Base-by-base conservation (phyloP, 2,888 invertebrate species). In the Xanthia togata region DNA sequence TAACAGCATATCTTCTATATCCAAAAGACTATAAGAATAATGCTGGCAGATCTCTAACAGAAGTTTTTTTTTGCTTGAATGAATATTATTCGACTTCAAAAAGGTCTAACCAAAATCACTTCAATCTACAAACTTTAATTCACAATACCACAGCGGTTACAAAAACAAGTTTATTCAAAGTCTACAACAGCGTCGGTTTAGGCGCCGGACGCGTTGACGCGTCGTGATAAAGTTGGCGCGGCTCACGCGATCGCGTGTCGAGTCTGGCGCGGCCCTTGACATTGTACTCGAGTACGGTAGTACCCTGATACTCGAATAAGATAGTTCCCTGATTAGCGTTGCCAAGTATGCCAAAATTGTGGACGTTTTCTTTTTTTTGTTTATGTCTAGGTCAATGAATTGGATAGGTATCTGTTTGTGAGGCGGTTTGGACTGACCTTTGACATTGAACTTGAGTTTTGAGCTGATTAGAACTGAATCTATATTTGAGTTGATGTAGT, bases 171-270 rank as follows among this genome's bases (percentile, higher is more conserved):
- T 77, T 78, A 82, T 87, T 79, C 70, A 44, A 82, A 83, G 62
- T 88, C 76, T 55, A 76, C 64, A 77, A 67, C 62, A 80, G 62
- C 63, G 80, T 75, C 57, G 64, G 60, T 65, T 75, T 50, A 76
- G 86, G 78, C 78, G 81, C 77, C 82, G 62, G 50, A 47, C 64
- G 60, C 65, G 63, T 65, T 64, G 79, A 70, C 71, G 81, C 64
- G 71, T 55, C 68, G 71, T 76, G 82, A 86, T 87, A 83, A 86
- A 85, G 71, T 87, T 84, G 79, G 78, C 76, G 71, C 59, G 64
- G 26, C 53, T 41, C 89, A 89, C 86, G 89, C 89, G 83, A 89
- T 89, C 86, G 89, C 89, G 87, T 89, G 89, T 71, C 76, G n/a
- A 60, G 26, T 59, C 68, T 78, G 83, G 68, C 72, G 26, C 55